These are phyloP conservation scores for Paraplagusia blochii DNA, from an alignment of 2,113 vertebrate genomes.

Conservation along the genomic window DNA sequence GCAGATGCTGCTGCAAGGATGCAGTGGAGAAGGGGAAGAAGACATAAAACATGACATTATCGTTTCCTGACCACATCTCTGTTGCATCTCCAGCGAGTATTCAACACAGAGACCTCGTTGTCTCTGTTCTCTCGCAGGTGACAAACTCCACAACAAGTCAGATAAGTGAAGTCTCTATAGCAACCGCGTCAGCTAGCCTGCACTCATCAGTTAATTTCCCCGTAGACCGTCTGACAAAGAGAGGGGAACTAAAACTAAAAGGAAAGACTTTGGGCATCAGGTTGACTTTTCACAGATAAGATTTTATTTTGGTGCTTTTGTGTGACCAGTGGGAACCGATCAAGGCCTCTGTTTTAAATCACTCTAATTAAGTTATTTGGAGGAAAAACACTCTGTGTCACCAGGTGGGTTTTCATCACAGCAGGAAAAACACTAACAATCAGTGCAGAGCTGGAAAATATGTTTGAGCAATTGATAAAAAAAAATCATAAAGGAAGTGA, in stretches of 20 bases:
- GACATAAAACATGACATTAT: slow-evolving; percentile 47
- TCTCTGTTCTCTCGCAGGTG: slow-evolving; percentile 23
- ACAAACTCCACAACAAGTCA: slow-evolving; percentile 60
- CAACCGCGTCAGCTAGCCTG: slow-evolving; percentile 64
- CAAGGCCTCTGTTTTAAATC: slow-evolving; percentile 8
- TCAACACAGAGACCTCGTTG: slow-evolving; percentile 37
- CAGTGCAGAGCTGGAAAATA: neutral
- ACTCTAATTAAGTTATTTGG: neutral
- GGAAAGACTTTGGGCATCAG: slow-evolving; percentile 39
- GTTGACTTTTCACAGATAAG: slow-evolving; percentile 44
- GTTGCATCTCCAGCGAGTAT: slow-evolving; percentile 50
- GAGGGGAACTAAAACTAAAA: slow-evolving; percentile 40
- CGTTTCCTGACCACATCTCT: slow-evolving; percentile 47
- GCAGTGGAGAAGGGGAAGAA: neutral
- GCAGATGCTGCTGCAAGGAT: slow-evolving; percentile 7
- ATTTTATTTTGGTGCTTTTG: slow-evolving; percentile 13
- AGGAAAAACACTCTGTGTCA: neutral
- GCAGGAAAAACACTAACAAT: neutral
- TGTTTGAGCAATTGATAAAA: neutral
- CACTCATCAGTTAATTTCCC: slow-evolving; percentile 73
- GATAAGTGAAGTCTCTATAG: slow-evolving; percentile 72
- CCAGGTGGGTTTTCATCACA: neutral
- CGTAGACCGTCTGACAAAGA: slow-evolving; percentile 52
- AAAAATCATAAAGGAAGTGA: neutral
- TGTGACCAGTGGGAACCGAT: slow-evolving; percentile 22